A percentile compares a stretch with the other conserved stretches of the same genome.
Conservation (phyloP, 2,797 vertebrate genomes). For the Diglossa cyanea region DNA sequence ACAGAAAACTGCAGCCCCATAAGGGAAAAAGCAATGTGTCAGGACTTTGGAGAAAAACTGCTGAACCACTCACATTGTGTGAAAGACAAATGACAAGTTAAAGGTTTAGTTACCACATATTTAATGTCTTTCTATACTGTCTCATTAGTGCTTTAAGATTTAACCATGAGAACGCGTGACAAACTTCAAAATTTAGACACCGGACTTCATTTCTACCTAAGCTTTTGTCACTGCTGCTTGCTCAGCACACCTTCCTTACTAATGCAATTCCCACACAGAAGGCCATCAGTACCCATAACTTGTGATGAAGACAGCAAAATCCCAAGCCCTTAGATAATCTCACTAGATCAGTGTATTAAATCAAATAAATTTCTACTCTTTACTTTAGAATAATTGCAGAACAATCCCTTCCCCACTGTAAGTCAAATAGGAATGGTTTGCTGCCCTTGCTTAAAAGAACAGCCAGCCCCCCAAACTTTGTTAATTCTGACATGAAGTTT, state of each 20-base stretch:
- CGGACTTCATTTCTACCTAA: not conserved
- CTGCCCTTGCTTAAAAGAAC: not conserved
- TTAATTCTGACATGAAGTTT: not conserved
- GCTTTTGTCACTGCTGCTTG: not conserved
- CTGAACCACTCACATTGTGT: not conserved
- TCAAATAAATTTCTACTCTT: not conserved
- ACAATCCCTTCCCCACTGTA: not conserved
- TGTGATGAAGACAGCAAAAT: not conserved
- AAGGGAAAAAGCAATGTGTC: not conserved
- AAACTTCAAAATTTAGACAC: not conserved
- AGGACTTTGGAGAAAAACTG: conserved; percentile 21
- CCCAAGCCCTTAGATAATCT: not conserved
- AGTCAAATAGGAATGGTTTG: not conserved
- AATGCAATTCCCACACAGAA: not conserved
- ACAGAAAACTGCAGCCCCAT: not conserved
- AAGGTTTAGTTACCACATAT: not conserved
- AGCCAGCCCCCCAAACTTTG: not conserved
- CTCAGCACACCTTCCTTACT: not conserved
- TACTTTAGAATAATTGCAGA: not conserved
- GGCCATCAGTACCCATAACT: not conserved
- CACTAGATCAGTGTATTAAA: not conserved
- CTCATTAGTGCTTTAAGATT: not conserved
- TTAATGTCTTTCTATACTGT: not conserved
- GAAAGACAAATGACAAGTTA: conserved; percentile 12
- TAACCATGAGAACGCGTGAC: not conserved